These are phyloP conservation scores for Aptenodytes patagonicus DNA, from an alignment of 2,113 vertebrate species.

Conservation along the genomic window DNA sequence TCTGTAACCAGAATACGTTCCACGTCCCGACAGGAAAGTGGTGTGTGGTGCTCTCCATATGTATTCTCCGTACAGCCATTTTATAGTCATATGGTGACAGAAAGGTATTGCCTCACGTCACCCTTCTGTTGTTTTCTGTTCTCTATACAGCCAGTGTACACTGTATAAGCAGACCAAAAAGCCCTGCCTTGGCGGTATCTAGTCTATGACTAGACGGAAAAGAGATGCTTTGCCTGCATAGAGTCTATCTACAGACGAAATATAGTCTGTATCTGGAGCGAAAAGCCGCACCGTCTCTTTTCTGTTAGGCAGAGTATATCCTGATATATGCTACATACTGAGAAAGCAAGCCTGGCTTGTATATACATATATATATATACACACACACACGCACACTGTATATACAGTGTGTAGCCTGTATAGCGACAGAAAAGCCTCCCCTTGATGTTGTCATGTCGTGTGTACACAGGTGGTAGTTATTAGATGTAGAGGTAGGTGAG, in stretches of 20 bases:
- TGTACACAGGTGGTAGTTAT: background rate
- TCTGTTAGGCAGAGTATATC: background rate
- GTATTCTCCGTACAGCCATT: background rate
- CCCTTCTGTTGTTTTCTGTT: too few relatives aligned
- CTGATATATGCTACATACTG: background rate
- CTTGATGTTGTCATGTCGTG: background rate
- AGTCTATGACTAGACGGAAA: background rate
- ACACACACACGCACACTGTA: too few relatives aligned
- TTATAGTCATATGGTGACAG: too few relatives aligned
- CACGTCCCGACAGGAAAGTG: background rate
- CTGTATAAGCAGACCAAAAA: background rate
- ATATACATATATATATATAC: too few relatives aligned
- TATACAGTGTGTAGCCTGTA: background rate
- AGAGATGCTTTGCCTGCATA: background rate
- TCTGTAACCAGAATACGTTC: background rate
- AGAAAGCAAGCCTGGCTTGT: background rate
- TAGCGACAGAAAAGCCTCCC: background rate
- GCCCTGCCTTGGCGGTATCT: background rate
- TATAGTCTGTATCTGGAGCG: background rate
- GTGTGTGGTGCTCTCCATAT: background rate
- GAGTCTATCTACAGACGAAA: background rate
- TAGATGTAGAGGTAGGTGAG: background rate
- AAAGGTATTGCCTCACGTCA: too few relatives aligned
- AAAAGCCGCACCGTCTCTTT: background rate
- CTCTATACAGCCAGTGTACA: background rate